These are phyloP conservation scores for Diuraphis noxia DNA, from an alignment of 1,140 invertebrate species.

Conservation along the genomic window DNA sequence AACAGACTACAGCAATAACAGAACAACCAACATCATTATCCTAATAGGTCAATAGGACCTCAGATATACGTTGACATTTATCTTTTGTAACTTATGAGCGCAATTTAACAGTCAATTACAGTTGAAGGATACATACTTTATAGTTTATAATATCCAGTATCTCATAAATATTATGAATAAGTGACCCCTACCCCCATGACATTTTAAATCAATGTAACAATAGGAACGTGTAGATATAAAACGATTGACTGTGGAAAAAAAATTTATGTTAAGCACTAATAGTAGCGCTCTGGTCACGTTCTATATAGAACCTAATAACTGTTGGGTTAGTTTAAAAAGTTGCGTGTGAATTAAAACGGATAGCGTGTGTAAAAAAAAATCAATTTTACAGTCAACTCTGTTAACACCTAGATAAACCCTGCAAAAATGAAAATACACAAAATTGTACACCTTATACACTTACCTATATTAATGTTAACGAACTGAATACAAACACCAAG, in stretches of 20 bases:
- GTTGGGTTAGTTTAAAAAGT: neutral
- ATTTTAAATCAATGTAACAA: slow-evolving; percentile 41
- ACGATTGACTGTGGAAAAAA: neutral
- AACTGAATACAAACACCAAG: neutral
- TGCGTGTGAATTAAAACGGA: neutral
- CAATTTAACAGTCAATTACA: slow-evolving; percentile 40
- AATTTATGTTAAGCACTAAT: neutral
- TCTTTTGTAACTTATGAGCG: neutral
- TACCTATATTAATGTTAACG: neutral
- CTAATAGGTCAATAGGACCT: neutral
- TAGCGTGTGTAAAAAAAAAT: slow-evolving; percentile 8
- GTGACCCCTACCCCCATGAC: slow-evolving; percentile 42
- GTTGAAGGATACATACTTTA: slow-evolving; percentile 47
- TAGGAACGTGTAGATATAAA: neutral
- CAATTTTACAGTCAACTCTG: neutral
- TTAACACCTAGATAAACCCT: slow-evolving; percentile 11
- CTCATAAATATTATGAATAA: slow-evolving; percentile 39
- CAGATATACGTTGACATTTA: neutral
- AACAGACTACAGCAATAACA: neutral
- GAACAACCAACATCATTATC: slow-evolving; percentile 12
- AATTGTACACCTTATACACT: neutral
- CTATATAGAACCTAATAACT: neutral
- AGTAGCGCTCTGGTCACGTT: neutral
- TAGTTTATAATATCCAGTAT: slow-evolving; percentile 33
- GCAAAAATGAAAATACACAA: neutral